These are phyloP conservation scores for Eulithis prunata DNA, from an alignment of 2,888 invertebrate species.

Conservation along the genomic window DNA sequence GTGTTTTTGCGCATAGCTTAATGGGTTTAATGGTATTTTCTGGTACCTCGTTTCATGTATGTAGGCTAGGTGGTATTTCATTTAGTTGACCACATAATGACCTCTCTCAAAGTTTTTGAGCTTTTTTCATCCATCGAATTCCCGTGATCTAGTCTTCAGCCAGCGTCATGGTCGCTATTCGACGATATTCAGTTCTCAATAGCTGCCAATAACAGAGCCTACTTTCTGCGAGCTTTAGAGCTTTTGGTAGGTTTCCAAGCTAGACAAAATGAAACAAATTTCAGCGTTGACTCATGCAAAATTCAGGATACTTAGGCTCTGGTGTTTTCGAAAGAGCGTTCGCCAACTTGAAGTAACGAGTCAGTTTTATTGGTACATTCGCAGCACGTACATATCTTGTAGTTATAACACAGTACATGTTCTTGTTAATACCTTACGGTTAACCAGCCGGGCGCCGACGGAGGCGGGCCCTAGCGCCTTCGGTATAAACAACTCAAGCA, in stretches of 20 bases:
- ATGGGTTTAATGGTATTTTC: conserved; percentile 30
- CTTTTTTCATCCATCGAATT: too few relatives aligned
- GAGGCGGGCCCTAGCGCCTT: conserved; percentile 66
- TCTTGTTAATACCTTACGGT: conserved; percentile 72
- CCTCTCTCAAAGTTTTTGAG: too few relatives aligned
- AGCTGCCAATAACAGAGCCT: too few relatives aligned
- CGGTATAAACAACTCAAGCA: conserved; percentile 78
- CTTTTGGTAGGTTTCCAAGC: too few relatives aligned
- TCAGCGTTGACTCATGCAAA: too few relatives aligned
- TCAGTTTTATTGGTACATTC: conserved; percentile 23
- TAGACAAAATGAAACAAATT: too few relatives aligned
- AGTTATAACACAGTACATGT: conserved; percentile 43
- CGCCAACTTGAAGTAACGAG: not conserved
- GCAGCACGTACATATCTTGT: conserved; percentile 19
- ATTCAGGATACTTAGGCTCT: not conserved
- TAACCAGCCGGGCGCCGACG: conserved; percentile 64
- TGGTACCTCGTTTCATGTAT: conserved; percentile 14
- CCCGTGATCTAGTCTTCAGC: too few relatives aligned
- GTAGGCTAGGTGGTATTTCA: too few relatives aligned
- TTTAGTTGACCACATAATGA: too few relatives aligned
- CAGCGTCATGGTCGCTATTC: too few relatives aligned
- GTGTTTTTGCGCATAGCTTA: conserved; percentile 48
- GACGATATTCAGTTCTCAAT: too few relatives aligned
- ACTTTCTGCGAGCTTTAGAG: too few relatives aligned
- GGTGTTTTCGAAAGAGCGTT: not conserved